These are phyloP conservation scores for Urosaurus nigricauda DNA, from an alignment of 2,797 vertebrate species.

Conservation along the genomic window DNA sequence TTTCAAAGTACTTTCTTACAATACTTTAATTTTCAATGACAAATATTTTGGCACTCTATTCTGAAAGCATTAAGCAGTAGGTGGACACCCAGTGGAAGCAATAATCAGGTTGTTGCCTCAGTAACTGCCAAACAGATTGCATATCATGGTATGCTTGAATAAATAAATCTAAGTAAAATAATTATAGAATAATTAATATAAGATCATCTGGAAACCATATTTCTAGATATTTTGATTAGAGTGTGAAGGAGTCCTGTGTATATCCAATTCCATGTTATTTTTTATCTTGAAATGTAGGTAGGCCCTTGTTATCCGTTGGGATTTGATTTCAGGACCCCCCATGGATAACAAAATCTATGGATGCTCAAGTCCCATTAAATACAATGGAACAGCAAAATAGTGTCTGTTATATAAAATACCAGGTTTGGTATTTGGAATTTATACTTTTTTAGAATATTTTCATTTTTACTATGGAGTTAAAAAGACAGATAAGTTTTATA, in stretches of 20 bases:
- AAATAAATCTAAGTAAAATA: slow-evolving; percentile 7
- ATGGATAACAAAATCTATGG: too few relatives aligned
- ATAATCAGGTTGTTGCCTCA: neutral
- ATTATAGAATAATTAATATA: neutral
- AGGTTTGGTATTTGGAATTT: too few relatives aligned
- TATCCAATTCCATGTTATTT: neutral
- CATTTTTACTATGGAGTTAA: neutral
- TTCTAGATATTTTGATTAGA: neutral
- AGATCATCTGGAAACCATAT: neutral
- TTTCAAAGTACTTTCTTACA: slow-evolving; percentile 23
- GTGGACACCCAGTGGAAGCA: neutral
- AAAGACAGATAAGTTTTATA: neutral
- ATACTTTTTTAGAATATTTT: too few relatives aligned
- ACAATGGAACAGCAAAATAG: too few relatives aligned
- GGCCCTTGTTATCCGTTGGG: too few relatives aligned
- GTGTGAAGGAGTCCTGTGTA: neutral
- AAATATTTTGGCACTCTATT: neutral
- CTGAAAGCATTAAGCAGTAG: neutral
- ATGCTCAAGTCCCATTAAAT: too few relatives aligned
- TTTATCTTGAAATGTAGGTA: neutral
- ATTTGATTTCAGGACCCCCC: too few relatives aligned
- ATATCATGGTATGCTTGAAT: neutral
- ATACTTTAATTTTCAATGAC: neutral
- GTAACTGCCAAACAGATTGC: neutral
- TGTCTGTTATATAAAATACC: too few relatives aligned